Evolutionary conservation across 30 jellyfish, hydroid and myxozoan genomes (phyloP).

Genomic region (Sanderia malayensis): DNA sequence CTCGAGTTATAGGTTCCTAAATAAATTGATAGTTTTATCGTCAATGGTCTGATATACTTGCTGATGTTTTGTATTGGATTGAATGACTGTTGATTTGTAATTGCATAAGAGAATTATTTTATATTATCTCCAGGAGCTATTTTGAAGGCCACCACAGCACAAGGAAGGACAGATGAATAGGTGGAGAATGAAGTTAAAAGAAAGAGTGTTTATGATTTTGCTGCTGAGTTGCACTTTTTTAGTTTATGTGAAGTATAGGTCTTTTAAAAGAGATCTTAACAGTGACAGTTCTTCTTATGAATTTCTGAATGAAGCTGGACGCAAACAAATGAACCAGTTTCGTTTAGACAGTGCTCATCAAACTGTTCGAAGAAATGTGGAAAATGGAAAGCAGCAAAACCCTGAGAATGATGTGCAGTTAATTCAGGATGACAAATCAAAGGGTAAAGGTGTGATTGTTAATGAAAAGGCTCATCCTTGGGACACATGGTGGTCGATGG

Average conservation of each 20-base stretch:
- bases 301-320: conserved; percentile 11
- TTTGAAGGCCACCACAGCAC: no score
- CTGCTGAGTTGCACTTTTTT: conserved; percentile 33
- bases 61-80: no score
- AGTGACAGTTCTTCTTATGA: neutral
- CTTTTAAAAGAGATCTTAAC: neutral
- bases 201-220: conserved; percentile 45
- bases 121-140: no score
- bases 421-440: neutral
- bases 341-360: neutral
- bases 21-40: no score
- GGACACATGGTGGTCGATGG: conserved; percentile 95
- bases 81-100: no score
- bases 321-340: neutral
- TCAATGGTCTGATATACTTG: no score
- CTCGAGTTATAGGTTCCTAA: no score
- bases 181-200: conserved; percentile 63
- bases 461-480: conserved; percentile 65
- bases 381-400: neutral
- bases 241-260: conserved; percentile 8
- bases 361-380: neutral
- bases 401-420: neutral
- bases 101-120: no score
- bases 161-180: no score
- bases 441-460: neutral